phyloP scores from a whole-genome alignment of 2,113 vertebrate species.

The Ctenodactylus gundi region DNA sequence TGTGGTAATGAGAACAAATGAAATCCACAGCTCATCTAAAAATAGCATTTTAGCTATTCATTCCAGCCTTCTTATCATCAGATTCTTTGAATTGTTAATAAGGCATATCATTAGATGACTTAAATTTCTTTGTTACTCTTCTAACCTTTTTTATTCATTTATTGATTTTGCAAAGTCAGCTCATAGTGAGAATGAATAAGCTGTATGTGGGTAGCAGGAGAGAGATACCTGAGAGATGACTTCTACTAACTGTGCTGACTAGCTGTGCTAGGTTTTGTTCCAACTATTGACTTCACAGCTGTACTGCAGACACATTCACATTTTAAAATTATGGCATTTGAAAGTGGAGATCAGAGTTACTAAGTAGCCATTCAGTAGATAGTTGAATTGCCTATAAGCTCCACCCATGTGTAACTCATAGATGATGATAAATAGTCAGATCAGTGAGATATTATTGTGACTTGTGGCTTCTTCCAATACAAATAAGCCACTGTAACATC shows the following conservation, averaged over 20 bases:
- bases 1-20: slow-evolving; percentile 49
- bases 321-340: slow-evolving; percentile 8
- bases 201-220: not conserved
- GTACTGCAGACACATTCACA: not conserved
- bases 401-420: not conserved
- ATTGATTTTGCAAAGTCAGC: too few relatives aligned
- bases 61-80: slow-evolving; percentile 44
- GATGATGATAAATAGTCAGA: not conserved
- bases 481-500: not conserved
- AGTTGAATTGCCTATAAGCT: not conserved
- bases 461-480: not conserved
- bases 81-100: slow-evolving; percentile 48
- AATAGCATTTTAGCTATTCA: slow-evolving; percentile 58
- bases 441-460: not conserved
- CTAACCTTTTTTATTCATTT: slow-evolving; percentile 35
- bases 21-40: slow-evolving; percentile 56
- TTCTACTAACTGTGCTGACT: not conserved
- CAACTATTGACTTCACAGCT: not conserved
- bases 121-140: slow-evolving; percentile 24
- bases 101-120: slow-evolving; percentile 21
- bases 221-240: not conserved
- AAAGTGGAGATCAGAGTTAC: not conserved
- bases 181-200: slow-evolving; percentile 26
- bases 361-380: not conserved
- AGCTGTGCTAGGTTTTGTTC: not conserved